These are phyloP conservation scores for Dusona sp. DNA, from an alignment of 2,888 invertebrate genomes.

Conservation along the genomic window DNA sequence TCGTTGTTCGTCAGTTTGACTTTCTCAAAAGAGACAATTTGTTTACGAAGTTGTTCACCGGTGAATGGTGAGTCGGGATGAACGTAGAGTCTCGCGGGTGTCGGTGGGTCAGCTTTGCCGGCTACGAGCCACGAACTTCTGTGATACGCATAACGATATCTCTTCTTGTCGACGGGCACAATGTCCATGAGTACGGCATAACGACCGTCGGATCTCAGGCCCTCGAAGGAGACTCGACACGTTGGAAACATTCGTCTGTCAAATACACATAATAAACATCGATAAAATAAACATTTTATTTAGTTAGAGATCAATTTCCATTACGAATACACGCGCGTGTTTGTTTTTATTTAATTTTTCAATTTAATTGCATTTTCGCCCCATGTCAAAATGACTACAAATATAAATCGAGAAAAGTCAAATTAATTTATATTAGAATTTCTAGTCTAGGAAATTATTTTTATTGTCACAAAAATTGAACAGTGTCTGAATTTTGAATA, in stretches of 20 bases:
- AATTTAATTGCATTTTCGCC: neutral
- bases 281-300: constrained; percentile 3
- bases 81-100: constrained; percentile 96
- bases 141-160: constrained; percentile 99
- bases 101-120: constrained; percentile 98
- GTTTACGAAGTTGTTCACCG: constrained; percentile 97
- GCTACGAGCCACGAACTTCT: constrained; percentile 99
- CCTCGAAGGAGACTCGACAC: constrained; percentile 96
- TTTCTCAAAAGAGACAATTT: constrained; percentile 99
- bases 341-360: neutral
- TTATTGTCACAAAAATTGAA: too few species aligned
- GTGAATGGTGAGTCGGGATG: constrained; percentile 99
- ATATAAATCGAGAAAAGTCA: neutral
- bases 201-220: constrained; percentile 92
- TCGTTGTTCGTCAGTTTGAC: constrained; percentile 99
- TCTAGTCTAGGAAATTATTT: too few species aligned
- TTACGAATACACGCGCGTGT: neutral
- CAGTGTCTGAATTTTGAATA: neutral
- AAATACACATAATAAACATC: constrained; percentile 32
- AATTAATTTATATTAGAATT: neutral
- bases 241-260: constrained; percentile 99
- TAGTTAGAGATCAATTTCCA: neutral
- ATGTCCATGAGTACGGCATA: constrained; percentile 98
- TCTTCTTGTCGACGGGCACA: constrained; percentile 97
- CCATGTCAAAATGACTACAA: neutral